Evolutionary conservation across 1,140 invertebrate species (phyloP), one percentile per base, ranked within the genome.

Genomic region (Tetraneura akinire): DNA sequence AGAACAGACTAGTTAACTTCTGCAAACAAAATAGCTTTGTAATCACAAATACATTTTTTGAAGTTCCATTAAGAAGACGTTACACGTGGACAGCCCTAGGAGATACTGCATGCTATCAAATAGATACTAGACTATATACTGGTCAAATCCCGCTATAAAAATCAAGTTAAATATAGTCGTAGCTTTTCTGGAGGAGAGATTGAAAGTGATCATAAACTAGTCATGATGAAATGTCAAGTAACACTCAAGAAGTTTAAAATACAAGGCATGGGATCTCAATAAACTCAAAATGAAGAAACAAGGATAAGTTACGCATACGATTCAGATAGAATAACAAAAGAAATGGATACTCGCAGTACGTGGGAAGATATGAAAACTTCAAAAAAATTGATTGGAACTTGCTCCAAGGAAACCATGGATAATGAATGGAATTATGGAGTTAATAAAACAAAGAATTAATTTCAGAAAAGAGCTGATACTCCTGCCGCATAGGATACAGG

Each of bases 91-190:
- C 18, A 45, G 21, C n/a, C 32, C 29, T n/a, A 70, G 62, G 4
- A 55, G 51, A 60, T 21, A 49, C n/a, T 6, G 16, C 21, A 47
- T 47, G 64, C 26, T 81, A 81, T 55, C 80, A 74, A 70, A n/a
- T n/a, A n/a, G n/a, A n/a, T n/a, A n/a, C 26, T 74, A 51, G 3
- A 4, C 32, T 37, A 37, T 37, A 37, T 76, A 42, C 47, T 81
- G 10, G 53, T 81, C 18, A 76, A 81, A 70, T 53, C 71, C 23
- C 16, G 57, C 13, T 74, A 53, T 66, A 81, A 64, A 53, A 80
- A 80, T 53, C 80, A 80, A 80, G 45, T 51, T 8, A 80, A 80
- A 80, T 80, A 47, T n/a, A 66, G 37, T 64, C 45, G 57, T 42
- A 80, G 60, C n/a, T 80, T 64, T 42, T 32, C 60, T 14, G 42